Evolutionary conservation across 2,888 invertebrate species (phyloP).

Genomic region (Plebejus anna): DNA sequence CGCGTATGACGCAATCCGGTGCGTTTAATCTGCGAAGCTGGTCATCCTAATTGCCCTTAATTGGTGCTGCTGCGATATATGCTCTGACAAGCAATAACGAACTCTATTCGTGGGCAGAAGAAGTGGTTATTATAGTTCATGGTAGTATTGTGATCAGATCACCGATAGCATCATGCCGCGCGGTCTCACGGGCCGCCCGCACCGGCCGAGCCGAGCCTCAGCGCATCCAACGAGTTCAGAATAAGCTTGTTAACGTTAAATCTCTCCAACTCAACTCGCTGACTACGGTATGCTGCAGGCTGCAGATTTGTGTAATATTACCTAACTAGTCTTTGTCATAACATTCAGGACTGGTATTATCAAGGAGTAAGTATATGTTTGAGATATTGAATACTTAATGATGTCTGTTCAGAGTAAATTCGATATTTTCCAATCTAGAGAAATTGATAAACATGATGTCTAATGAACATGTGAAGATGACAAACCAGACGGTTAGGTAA

Average conservation of each 20-base stretch:
- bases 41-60: constrained; percentile 44
- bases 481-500: background rate
- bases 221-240: background rate
- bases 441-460: background rate
- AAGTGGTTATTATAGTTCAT: background rate
- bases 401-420: too few relatives aligned
- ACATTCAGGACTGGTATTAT: too few relatives aligned
- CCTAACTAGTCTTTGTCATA: too few relatives aligned
- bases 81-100: background rate
- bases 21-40: constrained; percentile 41
- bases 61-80: constrained; percentile 35
- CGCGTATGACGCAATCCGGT: constrained; percentile 17
- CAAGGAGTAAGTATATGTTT: too few relatives aligned
- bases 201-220: background rate
- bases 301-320: too few relatives aligned
- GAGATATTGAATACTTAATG: too few relatives aligned
- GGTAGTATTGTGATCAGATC: background rate
- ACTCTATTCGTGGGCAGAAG: background rate
- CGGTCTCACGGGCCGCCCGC: background rate
- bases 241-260: background rate
- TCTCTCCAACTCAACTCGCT: background rate
- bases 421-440: too few relatives aligned
- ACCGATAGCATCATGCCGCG: constrained; percentile 2
- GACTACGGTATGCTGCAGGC: background rate
- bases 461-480: background rate